Evolutionary conservation across 2,797 vertebrate genomes (phyloP), one percentile per base, ranked within the genome.

Genomic region (Sparus aurata): DNA sequence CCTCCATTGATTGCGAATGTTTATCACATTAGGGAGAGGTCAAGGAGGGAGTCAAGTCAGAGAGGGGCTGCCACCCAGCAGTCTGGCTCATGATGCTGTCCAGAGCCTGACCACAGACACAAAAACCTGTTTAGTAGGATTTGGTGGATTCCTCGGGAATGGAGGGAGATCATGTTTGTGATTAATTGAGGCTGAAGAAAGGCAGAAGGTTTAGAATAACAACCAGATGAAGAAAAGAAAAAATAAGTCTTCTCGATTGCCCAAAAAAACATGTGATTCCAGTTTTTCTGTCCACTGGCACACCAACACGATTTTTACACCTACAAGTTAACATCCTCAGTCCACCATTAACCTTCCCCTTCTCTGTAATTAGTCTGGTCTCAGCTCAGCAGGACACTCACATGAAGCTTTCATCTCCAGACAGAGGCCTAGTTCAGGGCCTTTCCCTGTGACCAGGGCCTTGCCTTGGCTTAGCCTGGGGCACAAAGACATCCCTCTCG

Each of bases 1-100:
- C 93, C 92, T 94, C 84, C 88, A 86, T 91, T 93, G 93, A 93
- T 93, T 93, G 91, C 86, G 86, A 90, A 88, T 92, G 89, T 95
- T 94, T 92, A 91, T 93, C 92, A 92, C 87, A 92, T 92, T 86
- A 89, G 84, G 63, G 71, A 79, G 59, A 91, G 92, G 93, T 95
- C 93, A 93, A 90, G 85, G 75, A 82, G 80, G 80, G 73, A 90
- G 89, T 90, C 85, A 85, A 79, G 85, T 85, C 81, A 85, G 75
- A 81, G 78, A 70, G 83, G 70, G 65, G 68, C 86, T 85, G 73
- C 87, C 87, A 89, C 73, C 75, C 82, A 79, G 73, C 71, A 79
- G 73, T 69, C 83, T 80, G 75, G 76, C 72, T 90, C 57, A 65
- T 91, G 91, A 95, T 60, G 60, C 71, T 92, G 85, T 91, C 92